Evolutionary conservation across 2,113 vertebrate species (phyloP).

Genomic region (Acrocephalus arundinaceus): DNA sequence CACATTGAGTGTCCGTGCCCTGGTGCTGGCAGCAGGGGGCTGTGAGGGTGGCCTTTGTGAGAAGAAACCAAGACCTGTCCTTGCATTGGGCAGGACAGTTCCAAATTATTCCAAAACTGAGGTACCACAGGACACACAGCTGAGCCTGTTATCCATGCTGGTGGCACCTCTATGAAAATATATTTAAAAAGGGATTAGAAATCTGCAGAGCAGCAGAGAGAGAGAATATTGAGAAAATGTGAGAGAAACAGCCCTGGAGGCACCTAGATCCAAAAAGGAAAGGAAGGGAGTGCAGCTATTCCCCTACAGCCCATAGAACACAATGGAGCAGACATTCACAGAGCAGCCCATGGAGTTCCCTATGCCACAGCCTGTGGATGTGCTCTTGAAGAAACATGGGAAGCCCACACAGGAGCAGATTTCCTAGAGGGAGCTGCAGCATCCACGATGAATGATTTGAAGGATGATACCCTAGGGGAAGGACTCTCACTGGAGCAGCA

Average conservation of each 20-base stretch:
- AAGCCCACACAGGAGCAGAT: not conserved
- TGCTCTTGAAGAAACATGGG: not conserved
- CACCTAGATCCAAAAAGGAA: not conserved
- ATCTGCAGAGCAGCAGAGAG: not conserved
- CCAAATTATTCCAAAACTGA: not conserved
- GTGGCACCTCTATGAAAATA: fast-evolving
- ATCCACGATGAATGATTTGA: not conserved
- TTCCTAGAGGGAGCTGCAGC: not conserved
- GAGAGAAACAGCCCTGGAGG: not conserved
- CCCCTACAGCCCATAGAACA: not conserved
- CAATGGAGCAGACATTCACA: not conserved
- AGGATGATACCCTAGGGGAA: not conserved
- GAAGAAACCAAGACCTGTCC: not conserved
- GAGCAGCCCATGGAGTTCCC: not conserved
- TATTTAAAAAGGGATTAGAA: not conserved
- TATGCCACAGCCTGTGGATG: not conserved
- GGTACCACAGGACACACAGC: not conserved
- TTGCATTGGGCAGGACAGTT: not conserved
- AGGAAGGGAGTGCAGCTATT: not conserved
- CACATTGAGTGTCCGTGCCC: no score
- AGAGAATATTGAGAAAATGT: not conserved
- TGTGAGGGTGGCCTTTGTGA: not conserved
- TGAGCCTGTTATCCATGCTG: not conserved
- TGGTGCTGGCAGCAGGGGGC: not conserved
- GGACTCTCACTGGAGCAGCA: fast-evolving